A percentile compares a stretch with the other conserved stretches of the same genome.
Conservation (phyloP, 2,113 vertebrate species). For the Baryphthengus martii region DNA sequence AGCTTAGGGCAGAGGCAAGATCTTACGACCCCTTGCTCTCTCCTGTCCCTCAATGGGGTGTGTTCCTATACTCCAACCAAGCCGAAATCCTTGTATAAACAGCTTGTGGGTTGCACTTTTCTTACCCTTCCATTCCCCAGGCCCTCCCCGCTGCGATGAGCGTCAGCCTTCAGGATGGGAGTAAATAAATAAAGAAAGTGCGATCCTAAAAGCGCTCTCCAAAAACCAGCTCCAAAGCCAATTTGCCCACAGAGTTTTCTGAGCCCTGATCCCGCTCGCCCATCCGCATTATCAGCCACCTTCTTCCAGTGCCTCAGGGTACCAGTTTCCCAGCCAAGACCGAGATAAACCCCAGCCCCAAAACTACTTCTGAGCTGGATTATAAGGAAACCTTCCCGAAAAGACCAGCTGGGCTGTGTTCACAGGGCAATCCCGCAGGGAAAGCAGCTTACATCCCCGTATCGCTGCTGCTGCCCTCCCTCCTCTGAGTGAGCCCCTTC, state of each 20-base stretch:
- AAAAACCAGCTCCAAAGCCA: not conserved
- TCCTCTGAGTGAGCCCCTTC: not conserved
- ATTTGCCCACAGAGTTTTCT: not conserved
- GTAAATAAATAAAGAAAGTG: not conserved
- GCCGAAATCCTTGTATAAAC: not conserved
- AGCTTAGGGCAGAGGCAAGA: not conserved
- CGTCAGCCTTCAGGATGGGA: not conserved
- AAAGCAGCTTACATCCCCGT: constrained; percentile 1
- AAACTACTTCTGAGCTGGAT: not conserved
- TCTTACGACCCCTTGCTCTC: not conserved
- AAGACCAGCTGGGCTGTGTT: constrained; percentile 3
- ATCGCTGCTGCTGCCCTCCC: rapidly evolving
- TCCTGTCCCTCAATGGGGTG: not conserved
- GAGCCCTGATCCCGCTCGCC: rapidly evolving
- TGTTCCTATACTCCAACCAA: rapidly evolving
- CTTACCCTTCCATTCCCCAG: not conserved
- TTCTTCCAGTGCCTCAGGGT: not conserved
- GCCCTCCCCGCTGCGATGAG: rapidly evolving
- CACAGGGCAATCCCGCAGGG: not conserved
- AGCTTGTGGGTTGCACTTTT: not conserved
- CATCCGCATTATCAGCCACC: not conserved
- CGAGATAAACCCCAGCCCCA: not conserved
- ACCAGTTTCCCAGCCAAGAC: not conserved
- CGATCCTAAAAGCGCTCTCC: not conserved
- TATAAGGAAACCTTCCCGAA: not conserved